Evolutionary conservation across 2,113 vertebrate species (phyloP).

Genomic region (Tretioscincus oriximinensis): DNA sequence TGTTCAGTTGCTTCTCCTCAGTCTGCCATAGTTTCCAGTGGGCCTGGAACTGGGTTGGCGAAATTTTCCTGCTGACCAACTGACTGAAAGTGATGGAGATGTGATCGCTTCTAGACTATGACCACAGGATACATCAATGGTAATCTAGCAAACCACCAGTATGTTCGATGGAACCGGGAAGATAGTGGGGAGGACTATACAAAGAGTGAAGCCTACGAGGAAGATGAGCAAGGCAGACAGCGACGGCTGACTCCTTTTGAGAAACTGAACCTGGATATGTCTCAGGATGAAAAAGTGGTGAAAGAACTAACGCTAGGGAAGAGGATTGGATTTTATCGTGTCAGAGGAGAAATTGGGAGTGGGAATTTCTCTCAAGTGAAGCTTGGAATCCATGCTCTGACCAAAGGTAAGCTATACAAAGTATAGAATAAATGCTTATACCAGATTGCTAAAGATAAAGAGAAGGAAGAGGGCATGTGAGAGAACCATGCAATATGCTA

Average conservation of each 20-base stretch:
- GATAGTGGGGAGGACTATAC: slow-evolving; percentile 79
- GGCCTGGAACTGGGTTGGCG: slow-evolving; percentile 3
- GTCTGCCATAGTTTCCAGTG: slow-evolving; percentile 2
- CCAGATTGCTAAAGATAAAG: background rate
- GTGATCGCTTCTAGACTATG: slow-evolving; percentile 78
- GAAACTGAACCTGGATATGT: slow-evolving; percentile 90
- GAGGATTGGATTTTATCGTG: slow-evolving; percentile 93
- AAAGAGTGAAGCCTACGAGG: slow-evolving; percentile 62
- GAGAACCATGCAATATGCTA: too few species aligned
- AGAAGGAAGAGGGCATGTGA: too few species aligned
- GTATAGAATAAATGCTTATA: background rate
- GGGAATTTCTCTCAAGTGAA: slow-evolving; percentile 99
- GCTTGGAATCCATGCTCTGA: slow-evolving; percentile 92
- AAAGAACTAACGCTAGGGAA: slow-evolving; percentile 91
- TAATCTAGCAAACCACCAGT: slow-evolving; percentile 65
- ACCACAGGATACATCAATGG: slow-evolving; percentile 82
- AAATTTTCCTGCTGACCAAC: background rate
- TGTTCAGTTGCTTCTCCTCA: background rate
- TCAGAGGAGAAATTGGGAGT: slow-evolving; percentile 92
- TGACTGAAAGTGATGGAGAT: slow-evolving; percentile 69
- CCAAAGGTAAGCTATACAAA: slow-evolving; percentile 82
- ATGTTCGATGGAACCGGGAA: slow-evolving; percentile 76
- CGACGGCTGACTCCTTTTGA: slow-evolving; percentile 87
- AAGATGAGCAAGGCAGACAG: slow-evolving; percentile 73
- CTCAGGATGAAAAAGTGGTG: slow-evolving; percentile 90